Percentiles rank a stretch among this genome's conserved stretches.
These are phyloP conservation scores for Metaphire vulgaris DNA, from an alignment of 1,140 invertebrate species.

Conservation along the genomic window DNA sequence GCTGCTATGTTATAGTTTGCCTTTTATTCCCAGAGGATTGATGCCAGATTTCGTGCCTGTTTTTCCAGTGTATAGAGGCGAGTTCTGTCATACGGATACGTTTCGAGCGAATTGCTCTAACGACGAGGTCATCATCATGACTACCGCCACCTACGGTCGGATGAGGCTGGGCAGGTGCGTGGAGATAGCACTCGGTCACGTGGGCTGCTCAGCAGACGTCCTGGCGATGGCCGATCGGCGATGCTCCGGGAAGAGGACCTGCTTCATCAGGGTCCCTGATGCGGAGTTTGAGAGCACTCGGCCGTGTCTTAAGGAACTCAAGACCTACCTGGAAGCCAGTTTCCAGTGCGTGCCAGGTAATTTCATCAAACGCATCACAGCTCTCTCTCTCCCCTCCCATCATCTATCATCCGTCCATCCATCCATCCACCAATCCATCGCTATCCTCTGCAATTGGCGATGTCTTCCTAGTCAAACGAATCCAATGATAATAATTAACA, in stretches of 20 bases:
- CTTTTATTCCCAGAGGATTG: too few relatives aligned
- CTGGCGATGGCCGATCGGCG: neutral
- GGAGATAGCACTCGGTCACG: conserved; percentile 5
- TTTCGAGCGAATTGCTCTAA: conserved; percentile 14
- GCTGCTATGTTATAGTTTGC: too few relatives aligned
- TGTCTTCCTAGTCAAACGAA: too few relatives aligned
- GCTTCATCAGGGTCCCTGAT: conserved; percentile 11
- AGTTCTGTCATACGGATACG: conserved; percentile 12
- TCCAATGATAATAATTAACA: too few relatives aligned
- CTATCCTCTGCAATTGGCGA: too few relatives aligned
- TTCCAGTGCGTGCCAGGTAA: conserved; percentile 22
- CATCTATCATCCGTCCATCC: too few relatives aligned
- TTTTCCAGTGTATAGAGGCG: neutral
- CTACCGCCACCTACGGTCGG: conserved; percentile 20
- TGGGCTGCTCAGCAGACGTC: conserved; percentile 17
- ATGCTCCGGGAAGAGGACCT: conserved; percentile 20
- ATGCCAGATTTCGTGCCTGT: too few relatives aligned
- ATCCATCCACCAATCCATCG: too few relatives aligned
- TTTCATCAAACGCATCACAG: too few relatives aligned
- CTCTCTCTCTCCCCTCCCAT: too few relatives aligned
- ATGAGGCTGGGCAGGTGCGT: conserved; percentile 21
- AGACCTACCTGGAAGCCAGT: conserved; percentile 16
- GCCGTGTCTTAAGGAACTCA: conserved; percentile 19
- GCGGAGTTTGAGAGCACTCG: conserved; percentile 1
- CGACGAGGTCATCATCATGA: conserved; percentile 20